These are phyloP conservation scores for Apteryx owenii DNA, from an alignment of 2,113 vertebrate genomes.

Conservation along the genomic window DNA sequence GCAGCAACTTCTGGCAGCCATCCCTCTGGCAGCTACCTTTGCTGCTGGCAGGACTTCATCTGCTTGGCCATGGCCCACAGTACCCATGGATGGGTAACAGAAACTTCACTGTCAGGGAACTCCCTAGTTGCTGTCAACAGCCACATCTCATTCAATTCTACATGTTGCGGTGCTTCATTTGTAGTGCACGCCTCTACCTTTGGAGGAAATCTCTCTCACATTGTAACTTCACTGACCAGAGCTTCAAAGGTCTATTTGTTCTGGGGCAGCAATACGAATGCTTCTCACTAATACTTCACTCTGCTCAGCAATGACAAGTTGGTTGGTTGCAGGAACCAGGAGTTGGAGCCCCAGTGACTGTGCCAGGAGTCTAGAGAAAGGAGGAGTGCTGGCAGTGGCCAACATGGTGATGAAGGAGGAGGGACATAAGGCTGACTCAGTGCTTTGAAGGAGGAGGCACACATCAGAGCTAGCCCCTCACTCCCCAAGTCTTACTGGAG, in stretches of 20 bases:
- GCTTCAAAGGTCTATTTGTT: background rate
- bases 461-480: background rate
- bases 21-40: background rate
- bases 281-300: background rate
- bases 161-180: background rate
- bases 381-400: background rate
- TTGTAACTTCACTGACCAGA: background rate
- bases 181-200: background rate
- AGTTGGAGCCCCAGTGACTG: background rate
- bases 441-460: background rate
- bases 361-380: too few species aligned
- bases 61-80: background rate
- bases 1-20: background rate
- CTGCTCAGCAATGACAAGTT: background rate
- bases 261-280: background rate
- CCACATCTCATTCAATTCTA: background rate
- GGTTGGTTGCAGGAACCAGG: background rate
- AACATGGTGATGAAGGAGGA: background rate
- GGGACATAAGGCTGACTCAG: background rate
- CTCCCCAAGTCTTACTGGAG: background rate
- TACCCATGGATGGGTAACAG: background rate
- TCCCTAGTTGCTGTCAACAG: background rate
- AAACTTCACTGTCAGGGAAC: background rate
- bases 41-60: background rate
- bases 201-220: background rate